Evolutionary conservation across 2,113 vertebrate species (phyloP).

Genomic region (Stegastes partitus): DNA sequence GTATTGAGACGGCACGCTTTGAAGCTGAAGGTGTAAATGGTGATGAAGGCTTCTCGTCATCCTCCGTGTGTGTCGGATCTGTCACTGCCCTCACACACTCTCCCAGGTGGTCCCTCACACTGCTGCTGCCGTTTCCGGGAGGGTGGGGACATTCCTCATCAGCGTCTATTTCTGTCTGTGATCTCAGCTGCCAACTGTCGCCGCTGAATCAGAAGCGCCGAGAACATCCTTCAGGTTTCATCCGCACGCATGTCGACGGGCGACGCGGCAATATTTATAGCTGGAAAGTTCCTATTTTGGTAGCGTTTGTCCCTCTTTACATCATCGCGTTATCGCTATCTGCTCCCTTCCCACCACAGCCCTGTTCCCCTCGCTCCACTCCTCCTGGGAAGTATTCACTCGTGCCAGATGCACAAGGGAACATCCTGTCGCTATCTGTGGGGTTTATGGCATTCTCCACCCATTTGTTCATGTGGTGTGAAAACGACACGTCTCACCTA

Average conservation of each 20-base stretch:
- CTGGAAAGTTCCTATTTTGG: slow-evolving; percentile 18
- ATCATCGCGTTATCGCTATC: slow-evolving; percentile 36
- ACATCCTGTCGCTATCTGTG: slow-evolving; percentile 31
- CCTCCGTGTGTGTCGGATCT: neutral
- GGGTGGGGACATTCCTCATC: slow-evolving; percentile 44
- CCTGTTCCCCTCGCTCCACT: neutral
- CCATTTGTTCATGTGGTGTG: slow-evolving; percentile 30
- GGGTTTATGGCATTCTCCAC: slow-evolving; percentile 17
- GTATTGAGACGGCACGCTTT: neutral
- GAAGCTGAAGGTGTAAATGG: slow-evolving; percentile 38
- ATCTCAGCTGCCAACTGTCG: slow-evolving; percentile 70
- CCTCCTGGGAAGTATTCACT: slow-evolving; percentile 21
- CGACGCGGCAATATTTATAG: slow-evolving; percentile 51
- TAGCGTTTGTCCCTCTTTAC: slow-evolving; percentile 7
- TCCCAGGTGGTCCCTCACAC: slow-evolving; percentile 53
- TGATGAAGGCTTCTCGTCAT: slow-evolving; percentile 25
- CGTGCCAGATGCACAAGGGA: slow-evolving; percentile 33
- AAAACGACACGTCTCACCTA: slow-evolving; percentile 10
- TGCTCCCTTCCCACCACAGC: slow-evolving; percentile 46
- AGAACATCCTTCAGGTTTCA: slow-evolving; percentile 57
- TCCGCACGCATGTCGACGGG: slow-evolving; percentile 23
- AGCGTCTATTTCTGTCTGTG: slow-evolving; percentile 67
- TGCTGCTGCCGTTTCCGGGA: slow-evolving; percentile 48
- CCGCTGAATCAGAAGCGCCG: slow-evolving; percentile 49
- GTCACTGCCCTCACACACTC: neutral